Percentiles rank a stretch among this genome's conserved stretches.
Conservation (phyloP, 2,113 vertebrate genomes). For the Ahaetulla prasina region DNA sequence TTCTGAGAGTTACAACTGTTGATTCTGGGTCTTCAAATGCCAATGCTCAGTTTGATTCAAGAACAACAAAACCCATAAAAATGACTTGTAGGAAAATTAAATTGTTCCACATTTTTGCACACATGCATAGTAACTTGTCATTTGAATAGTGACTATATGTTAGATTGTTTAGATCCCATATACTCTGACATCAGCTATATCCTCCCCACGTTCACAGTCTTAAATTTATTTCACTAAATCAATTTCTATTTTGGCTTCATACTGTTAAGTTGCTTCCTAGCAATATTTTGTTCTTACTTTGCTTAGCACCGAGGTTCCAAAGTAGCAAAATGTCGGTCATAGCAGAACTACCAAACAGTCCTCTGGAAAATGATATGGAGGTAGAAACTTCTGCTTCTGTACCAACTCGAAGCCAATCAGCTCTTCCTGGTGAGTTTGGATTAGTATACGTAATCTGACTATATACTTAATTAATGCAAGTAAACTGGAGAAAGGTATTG, state of each 20-base stretch:
- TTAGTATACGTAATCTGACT: neutral
- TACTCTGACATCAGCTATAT: neutral
- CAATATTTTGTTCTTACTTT: neutral
- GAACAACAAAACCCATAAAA: neutral
- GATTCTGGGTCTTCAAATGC: neutral
- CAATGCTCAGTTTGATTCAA: neutral
- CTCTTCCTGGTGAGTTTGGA: conserved; percentile 58
- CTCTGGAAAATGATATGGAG: conserved; percentile 67
- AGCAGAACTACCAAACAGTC: conserved; percentile 47
- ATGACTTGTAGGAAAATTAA: neutral
- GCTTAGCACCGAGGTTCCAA: conserved; percentile 60
- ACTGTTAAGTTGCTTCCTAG: neutral
- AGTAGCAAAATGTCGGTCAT: conserved; percentile 64
- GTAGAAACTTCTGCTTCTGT: conserved; percentile 54
- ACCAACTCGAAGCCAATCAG: conserved; percentile 39
- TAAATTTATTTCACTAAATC: neutral
- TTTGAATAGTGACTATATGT: neutral
- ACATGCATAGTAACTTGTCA: neutral
- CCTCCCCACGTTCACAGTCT: neutral
- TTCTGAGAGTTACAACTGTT: neutral
- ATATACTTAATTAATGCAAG: neutral
- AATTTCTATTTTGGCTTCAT: conserved; percentile 1
- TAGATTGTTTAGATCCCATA: neutral
- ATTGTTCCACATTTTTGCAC: neutral
- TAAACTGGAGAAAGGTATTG: neutral